Conservation (phyloP, 2,113 vertebrate species). For the Catharus fuscescens region DNA sequence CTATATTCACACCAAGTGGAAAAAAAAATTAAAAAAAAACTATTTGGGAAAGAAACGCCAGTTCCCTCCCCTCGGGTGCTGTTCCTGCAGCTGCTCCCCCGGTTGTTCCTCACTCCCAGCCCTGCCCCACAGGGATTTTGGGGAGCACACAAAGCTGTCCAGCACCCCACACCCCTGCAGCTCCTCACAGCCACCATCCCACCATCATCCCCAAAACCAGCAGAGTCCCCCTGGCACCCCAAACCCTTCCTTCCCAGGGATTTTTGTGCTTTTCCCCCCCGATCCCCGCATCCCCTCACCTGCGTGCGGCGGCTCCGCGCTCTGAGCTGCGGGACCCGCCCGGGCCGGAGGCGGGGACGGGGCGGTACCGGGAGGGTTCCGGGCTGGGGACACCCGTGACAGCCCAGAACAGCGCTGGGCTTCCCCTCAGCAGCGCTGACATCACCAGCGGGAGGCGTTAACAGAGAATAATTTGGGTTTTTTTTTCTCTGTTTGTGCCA, state of each 20-base stretch:
- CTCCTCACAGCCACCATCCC: accelerated
- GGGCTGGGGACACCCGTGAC: neutral
- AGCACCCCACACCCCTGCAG: accelerated
- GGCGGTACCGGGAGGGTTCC: neutral
- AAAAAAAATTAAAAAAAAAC: neutral
- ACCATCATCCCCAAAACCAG: accelerated
- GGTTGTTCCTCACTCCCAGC: neutral
- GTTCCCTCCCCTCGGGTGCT: accelerated
- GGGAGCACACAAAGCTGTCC: neutral
- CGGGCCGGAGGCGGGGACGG: neutral
- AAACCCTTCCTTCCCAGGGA: accelerated
- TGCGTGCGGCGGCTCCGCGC: neutral
- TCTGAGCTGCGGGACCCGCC: neutral
- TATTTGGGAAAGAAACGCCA: accelerated
- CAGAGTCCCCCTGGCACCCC: neutral
- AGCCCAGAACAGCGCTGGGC: accelerated
- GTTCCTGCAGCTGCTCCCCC: accelerated
- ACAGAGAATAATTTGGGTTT: accelerated
- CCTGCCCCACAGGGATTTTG: accelerated
- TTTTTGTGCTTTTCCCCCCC: accelerated
- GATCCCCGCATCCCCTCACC: neutral
- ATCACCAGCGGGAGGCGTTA: accelerated
- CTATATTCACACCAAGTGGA: accelerated
- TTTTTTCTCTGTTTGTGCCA: neutral
- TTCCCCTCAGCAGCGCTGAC: accelerated